phyloP scores from a whole-genome alignment of 2,797 vertebrate species.

The Fratercula arctica region DNA sequence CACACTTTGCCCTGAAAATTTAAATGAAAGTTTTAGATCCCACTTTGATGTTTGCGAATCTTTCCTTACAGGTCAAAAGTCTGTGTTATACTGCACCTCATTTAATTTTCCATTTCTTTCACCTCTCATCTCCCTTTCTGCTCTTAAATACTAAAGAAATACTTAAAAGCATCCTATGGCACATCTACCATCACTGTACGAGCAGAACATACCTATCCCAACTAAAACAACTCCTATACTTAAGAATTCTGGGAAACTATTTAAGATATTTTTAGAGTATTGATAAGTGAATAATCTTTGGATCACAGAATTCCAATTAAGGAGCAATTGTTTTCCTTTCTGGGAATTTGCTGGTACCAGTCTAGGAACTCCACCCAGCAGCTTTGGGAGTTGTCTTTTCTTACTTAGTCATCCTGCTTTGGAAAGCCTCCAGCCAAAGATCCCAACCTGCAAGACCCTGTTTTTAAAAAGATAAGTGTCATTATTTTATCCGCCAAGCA shows the following conservation, averaged over 20 bases:
- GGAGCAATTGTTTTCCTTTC: constrained; percentile 58
- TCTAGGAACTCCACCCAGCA: constrained; percentile 63
- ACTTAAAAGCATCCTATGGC: neutral
- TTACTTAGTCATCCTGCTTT: constrained; percentile 71
- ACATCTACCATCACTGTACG: fast-evolving
- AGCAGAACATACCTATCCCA: neutral
- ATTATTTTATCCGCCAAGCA: constrained; percentile 21
- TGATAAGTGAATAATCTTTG: constrained; percentile 45
- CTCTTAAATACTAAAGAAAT: neutral
- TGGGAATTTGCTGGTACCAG: constrained; percentile 67
- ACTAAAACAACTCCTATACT: neutral
- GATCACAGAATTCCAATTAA: constrained; percentile 38
- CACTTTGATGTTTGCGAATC: neutral
- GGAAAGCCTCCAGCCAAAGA: constrained; percentile 68
- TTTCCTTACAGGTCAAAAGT: neutral
- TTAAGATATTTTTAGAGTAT: constrained; percentile 41
- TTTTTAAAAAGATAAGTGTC: constrained; percentile 41
- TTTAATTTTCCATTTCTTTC: neutral
- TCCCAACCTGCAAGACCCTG: constrained; percentile 68
- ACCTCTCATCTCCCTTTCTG: neutral
- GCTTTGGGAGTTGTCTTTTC: constrained; percentile 74
- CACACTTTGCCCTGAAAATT: neutral
- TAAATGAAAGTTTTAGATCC: neutral
- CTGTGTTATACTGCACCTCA: neutral
- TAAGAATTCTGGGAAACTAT: neutral